Evolutionary conservation across 92 coral and sea anemone species (phyloP).

Genomic region (Chrysogorgia sp.): DNA sequence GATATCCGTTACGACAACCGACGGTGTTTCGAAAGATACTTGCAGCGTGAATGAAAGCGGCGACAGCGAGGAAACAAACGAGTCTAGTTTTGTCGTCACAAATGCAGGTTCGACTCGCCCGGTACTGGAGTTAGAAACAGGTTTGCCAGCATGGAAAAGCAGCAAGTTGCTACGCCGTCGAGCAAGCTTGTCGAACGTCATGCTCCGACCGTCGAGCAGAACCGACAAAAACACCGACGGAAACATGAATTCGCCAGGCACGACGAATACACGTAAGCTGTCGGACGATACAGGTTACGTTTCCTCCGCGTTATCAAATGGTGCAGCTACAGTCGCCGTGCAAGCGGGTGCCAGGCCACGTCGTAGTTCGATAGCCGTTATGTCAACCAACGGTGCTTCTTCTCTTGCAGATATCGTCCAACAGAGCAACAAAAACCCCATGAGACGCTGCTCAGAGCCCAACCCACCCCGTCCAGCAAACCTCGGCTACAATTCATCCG

Average conservation of each 20-base stretch:
- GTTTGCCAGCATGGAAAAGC: no score
- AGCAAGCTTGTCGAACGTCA: not conserved
- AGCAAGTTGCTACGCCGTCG: not conserved
- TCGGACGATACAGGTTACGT: not conserved
- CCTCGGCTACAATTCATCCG: not conserved
- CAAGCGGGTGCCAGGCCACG: not conserved
- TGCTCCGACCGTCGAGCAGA: not conserved
- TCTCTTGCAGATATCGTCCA: not conserved
- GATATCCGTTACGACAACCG: no score
- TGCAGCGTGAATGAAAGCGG: not conserved
- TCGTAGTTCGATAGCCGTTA: conserved; percentile 22
- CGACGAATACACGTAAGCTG: no score
- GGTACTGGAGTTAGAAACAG: no score
- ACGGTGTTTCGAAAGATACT: no score
- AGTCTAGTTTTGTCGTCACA: not conserved
- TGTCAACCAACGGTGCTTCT: not conserved
- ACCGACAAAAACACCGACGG: not conserved
- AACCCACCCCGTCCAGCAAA: not conserved
- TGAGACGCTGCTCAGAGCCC: not conserved
- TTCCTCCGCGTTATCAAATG: not conserved
- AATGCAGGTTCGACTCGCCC: no score
- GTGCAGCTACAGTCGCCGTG: not conserved
- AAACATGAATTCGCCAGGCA: not conserved
- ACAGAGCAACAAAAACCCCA: not conserved
- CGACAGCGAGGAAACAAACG: not conserved